Evolutionary conservation across 2,888 invertebrate genomes (phyloP), one percentile per base, ranked within the genome.

Genomic region (Octodonta nipae): DNA sequence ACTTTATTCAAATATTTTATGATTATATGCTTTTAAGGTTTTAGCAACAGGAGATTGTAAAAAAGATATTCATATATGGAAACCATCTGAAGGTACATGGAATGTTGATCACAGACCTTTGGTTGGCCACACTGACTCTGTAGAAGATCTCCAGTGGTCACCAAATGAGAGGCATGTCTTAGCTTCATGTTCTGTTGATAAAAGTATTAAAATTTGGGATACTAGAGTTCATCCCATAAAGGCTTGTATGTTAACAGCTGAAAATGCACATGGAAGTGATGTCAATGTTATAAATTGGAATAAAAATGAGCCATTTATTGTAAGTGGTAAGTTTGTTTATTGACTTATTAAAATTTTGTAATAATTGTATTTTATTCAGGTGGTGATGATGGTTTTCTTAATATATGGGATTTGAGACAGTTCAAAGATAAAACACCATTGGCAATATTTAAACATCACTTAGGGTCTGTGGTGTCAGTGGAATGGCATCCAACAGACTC

Each of bases 241-340:
- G 55, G 89, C 92, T 0, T 91, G 91, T 54, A 93, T 93, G 84
- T 60, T 95, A 27, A 82, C 85, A 1, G 78, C 80, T 30, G 71
- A 75, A 22, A 73, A 84, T 50, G 87, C 93, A 3, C 98, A 98
- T 59, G 70, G 79, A 37, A 76, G 75, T 48, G 98, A 99, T 60
- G 76, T 98, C 2, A 99, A 99, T 67, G 98, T 99, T 2, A 86
- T 98, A 51, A 83, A 85, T 46, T 99, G 98, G 98, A 98, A 96
- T 61, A 72, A 65, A 36, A 78, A 76, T 47, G 93, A 95, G 55
- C 84, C 86, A 2, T 85, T 92, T 50, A 82, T 93, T 47, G 77
- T 80, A 6, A 89, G 89, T 51, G 78, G 73, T 71, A 63, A 59
- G 57, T 48, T 20, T 30, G 13, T 7, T 5, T 7, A 25, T 11